These are phyloP conservation scores for Rhamnusium bicolor DNA, from an alignment of 2,888 invertebrate species.

Conservation along the genomic window DNA sequence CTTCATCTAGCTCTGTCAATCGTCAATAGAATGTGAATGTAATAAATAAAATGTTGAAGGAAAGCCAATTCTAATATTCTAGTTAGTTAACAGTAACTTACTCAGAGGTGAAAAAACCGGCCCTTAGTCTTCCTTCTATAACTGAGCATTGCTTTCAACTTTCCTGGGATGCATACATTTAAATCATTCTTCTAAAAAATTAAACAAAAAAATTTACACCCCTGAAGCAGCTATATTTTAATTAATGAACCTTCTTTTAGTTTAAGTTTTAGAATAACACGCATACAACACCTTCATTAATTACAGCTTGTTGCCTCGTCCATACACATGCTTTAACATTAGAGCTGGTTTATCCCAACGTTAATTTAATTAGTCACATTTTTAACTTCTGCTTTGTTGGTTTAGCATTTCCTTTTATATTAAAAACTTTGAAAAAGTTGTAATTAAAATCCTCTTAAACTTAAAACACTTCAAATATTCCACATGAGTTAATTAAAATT, in stretches of 20 bases:
- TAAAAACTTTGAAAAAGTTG: conserved; percentile 12
- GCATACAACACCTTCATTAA: conserved; percentile 24
- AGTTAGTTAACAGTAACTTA: no score
- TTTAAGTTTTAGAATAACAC: conserved; percentile 7
- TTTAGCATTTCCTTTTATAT: conserved; percentile 8
- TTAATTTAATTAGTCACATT: conserved; percentile 31
- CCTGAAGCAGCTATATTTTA: conserved; percentile 25
- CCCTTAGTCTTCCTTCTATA: no score
- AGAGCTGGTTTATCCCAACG: background rate
- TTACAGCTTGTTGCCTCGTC: conserved; percentile 12
- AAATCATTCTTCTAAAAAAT: background rate
- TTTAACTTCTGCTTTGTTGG: conserved; percentile 25
- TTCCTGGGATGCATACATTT: no score
- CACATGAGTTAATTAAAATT: conserved; percentile 35
- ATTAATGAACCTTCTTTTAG: conserved; percentile 21
- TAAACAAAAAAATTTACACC: conserved; percentile 12
- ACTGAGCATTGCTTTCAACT: no score
- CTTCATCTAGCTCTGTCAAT: no score
- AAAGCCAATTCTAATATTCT: no score
- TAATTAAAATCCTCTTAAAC: conserved; percentile 33
- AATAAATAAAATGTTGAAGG: no score
- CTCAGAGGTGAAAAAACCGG: no score
- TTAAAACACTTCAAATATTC: conserved; percentile 28
- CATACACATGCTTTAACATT: conserved; percentile 9
- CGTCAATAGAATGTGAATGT: no score